phyloP scores from a whole-genome alignment of 2,888 invertebrate genomes.

The Gymnoscelis rufifasciata region DNA sequence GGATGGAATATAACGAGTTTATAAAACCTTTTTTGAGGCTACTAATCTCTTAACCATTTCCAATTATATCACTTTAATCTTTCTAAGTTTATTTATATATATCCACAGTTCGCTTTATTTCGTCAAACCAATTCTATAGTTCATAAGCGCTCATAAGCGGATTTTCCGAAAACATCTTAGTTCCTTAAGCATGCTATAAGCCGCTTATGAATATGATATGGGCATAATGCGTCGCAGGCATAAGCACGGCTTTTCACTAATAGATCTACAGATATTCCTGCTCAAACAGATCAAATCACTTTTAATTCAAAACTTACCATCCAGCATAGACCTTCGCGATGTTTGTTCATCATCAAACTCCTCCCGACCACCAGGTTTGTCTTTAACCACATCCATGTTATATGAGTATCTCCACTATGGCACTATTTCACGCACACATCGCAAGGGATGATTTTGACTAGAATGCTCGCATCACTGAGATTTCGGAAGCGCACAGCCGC shows the following conservation, averaged over 20 bases:
- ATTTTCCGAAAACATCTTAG: too few species aligned
- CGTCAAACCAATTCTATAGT: too few species aligned
- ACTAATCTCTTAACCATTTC: too few species aligned
- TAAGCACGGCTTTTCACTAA: too few species aligned
- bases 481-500: conserved; percentile 53
- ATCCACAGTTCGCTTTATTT: too few species aligned
- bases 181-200: neutral
- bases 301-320: conserved; percentile 51
- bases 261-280: neutral
- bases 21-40: too few species aligned
- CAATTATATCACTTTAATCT: too few species aligned
- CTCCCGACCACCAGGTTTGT: conserved; percentile 48
- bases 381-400: conserved; percentile 64
- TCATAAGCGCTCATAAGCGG: too few species aligned
- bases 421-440: conserved; percentile 45
- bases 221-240: too few species aligned
- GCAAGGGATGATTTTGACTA: conserved; percentile 32
- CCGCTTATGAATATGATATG: neutral
- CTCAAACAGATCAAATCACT: conserved; percentile 4
- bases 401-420: conserved; percentile 31
- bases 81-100: too few species aligned
- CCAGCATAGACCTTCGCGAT: conserved; percentile 71
- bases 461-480: conserved; percentile 1
- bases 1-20: too few species aligned
- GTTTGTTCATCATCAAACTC: conserved; percentile 62